These are phyloP conservation scores for Pampus argenteus DNA, from an alignment of 2,797 vertebrate species.

Conservation along the genomic window DNA sequence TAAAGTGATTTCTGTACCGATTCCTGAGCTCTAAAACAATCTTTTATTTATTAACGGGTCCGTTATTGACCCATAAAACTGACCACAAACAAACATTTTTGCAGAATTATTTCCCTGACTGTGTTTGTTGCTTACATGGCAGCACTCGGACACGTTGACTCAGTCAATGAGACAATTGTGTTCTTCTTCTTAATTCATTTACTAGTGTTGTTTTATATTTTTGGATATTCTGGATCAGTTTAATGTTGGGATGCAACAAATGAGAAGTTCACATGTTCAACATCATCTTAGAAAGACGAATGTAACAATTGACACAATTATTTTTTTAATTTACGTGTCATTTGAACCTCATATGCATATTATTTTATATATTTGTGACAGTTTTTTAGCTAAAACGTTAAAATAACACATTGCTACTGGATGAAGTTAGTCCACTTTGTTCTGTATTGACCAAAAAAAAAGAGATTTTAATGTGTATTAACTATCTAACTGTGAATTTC, in stretches of 20 bases:
- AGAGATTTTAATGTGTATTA: no score
- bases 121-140: background rate
- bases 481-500: background rate
- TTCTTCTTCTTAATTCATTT: background rate
- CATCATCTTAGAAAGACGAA: background rate
- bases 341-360: no score
- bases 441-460: no score
- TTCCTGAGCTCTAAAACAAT: background rate
- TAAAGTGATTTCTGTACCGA: background rate
- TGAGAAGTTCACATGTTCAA: background rate
- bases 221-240: background rate
- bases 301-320: no score
- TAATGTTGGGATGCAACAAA: background rate
- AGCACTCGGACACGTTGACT: background rate
- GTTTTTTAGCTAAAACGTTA: no score
- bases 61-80: background rate
- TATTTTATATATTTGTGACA: no score
- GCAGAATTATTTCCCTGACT: background rate
- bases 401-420: no score
- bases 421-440: no score
- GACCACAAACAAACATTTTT: background rate
- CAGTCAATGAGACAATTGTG: background rate
- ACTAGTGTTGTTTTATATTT: background rate
- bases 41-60: background rate
- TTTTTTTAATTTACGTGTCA: no score